Conservation (phyloP, 2,797 vertebrate species). For the Psittacula derbiana region DNA sequence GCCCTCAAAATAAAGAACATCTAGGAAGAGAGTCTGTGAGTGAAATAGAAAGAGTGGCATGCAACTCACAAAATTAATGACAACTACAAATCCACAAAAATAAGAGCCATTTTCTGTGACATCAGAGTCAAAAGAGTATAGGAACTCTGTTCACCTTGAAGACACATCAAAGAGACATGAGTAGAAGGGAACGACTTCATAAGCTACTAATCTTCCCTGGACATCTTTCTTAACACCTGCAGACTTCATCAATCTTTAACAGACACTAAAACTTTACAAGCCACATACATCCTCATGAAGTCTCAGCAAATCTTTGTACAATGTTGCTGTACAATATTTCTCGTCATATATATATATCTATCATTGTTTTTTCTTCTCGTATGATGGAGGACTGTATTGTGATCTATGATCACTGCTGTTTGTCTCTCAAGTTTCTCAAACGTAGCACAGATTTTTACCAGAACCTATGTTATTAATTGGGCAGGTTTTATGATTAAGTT, state of each 20-base stretch:
- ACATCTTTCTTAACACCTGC: background rate
- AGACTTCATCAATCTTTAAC: background rate
- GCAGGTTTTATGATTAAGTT: background rate
- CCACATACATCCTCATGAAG: background rate
- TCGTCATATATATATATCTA: background rate
- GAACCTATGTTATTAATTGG: accelerated
- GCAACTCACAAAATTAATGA: background rate
- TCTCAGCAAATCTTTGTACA: background rate
- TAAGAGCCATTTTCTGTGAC: background rate
- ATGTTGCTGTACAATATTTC: background rate
- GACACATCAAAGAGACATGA: accelerated
- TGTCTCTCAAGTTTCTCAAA: background rate
- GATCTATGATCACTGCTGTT: background rate
- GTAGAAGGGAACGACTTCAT: background rate
- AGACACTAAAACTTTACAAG: background rate
- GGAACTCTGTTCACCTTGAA: background rate
- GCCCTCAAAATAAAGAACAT: accelerated
- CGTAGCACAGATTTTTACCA: background rate
- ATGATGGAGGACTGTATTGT: background rate
- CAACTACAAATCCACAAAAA: background rate
- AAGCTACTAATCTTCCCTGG: background rate
- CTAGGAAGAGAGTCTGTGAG: background rate
- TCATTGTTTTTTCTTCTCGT: background rate
- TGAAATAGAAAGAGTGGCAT: background rate
- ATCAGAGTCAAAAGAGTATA: background rate